Base-by-base conservation (phyloP, 2,888 invertebrate genomes). In the Catocala fraxini region DNA sequence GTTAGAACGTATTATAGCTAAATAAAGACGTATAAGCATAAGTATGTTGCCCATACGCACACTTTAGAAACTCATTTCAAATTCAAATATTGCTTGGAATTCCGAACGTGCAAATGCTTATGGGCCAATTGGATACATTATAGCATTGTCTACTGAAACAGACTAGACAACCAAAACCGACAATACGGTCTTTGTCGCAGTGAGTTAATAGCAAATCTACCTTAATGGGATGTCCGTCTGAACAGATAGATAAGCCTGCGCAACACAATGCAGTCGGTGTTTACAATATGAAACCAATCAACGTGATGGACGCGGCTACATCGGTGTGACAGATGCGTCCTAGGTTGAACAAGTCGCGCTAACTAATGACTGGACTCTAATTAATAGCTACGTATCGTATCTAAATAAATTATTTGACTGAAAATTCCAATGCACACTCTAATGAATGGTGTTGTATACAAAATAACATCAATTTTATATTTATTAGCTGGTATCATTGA, bases 241-340 rank as follows among this genome's bases (percentile, higher is more conserved):
- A 66, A 63, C 72, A 70, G 70, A 73, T 77, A 82, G 81, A 84
- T 83, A 84, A 82, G 75, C 79, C 67, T 58, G 65, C 63, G 71
- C 74, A 76, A 70, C 71, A 85, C 86, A 87, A 83, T 81, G 77
- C 80, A 78, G 72, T 76, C 71, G 83, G 83, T 84, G 82, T 82
- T 84, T 89, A 85, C 89, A 88, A 89, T 89, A 86, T 87, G 85
- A 85, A 88, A 83, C 87, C 90, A 91, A 92, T 92, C 89, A 88
- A 81, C 77, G 66, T 85, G 89, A 91, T 89, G 87, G 84, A 89
- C 80, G 82, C 74, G 65, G 66, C 80, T 65, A 71, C 78, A 67
- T 60, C 75, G 71, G 63, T 65, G 73, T 70, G 74, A 71, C 77
- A 77, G 79, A 81, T 82, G 81, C 82, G 81, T 81, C 83, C 80